These are phyloP conservation scores for Drosophila athabasca DNA, from an alignment of 1,140 invertebrate genomes.

Conservation along the genomic window DNA sequence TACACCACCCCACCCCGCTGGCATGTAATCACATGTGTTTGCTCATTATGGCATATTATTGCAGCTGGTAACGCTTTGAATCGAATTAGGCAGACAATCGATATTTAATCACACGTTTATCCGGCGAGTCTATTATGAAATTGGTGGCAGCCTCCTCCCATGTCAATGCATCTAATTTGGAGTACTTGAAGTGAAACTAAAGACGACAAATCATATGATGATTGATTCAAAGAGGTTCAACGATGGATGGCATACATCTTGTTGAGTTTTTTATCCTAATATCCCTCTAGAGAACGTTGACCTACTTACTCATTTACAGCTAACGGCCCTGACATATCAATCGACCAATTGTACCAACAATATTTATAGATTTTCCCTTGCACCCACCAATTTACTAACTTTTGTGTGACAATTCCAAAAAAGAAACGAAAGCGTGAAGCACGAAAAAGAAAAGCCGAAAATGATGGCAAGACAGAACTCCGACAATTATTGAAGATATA, in stretches of 20 bases:
- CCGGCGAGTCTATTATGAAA: constrained; percentile 56
- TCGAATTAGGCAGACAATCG: constrained; percentile 53
- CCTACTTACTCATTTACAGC: constrained; percentile 42
- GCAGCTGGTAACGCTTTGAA: constrained; percentile 55
- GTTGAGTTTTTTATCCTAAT: neutral
- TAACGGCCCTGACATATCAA: constrained; percentile 71
- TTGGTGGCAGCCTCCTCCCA: constrained; percentile 8
- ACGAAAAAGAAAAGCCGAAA: constrained; percentile 28
- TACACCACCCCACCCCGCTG: constrained; percentile 14
- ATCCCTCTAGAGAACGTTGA: constrained; percentile 27
- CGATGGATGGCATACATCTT: too few relatives aligned
- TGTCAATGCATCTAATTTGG: constrained; percentile 6
- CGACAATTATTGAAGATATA: constrained; percentile 64
- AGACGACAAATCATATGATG: constrained; percentile 11
- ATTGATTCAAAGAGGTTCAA: too few relatives aligned
- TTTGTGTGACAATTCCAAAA: constrained; percentile 27
- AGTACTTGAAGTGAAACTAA: constrained; percentile 32
- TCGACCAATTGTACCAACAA: constrained; percentile 38
- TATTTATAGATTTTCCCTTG: constrained; percentile 57
- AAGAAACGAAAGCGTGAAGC: constrained; percentile 61
- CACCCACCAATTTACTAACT: constrained; percentile 7
- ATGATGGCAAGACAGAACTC: constrained; percentile 5
- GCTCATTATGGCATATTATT: constrained; percentile 61
- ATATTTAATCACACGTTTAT: constrained; percentile 67
- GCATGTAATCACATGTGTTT: constrained; percentile 59